phyloP scores from a whole-genome alignment of 2,888 invertebrate genomes.

The Drosophila peninsularis region DNA sequence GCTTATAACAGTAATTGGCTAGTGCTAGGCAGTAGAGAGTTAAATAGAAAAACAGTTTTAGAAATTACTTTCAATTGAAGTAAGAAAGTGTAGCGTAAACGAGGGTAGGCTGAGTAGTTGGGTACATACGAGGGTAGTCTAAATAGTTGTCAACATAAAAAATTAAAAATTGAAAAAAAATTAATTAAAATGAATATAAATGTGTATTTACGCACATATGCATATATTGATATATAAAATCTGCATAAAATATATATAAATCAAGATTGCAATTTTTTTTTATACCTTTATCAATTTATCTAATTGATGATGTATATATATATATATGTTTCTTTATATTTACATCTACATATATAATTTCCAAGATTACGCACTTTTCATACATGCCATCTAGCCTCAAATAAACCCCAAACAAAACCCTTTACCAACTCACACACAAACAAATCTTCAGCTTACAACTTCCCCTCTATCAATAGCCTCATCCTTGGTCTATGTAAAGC shows the following conservation, averaged over 20 bases:
- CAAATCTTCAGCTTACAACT: conserved; percentile 15
- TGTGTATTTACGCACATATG: too few relatives aligned
- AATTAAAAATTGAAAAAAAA: too few relatives aligned
- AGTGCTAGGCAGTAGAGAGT: conserved; percentile 3
- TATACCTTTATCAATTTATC: too few relatives aligned
- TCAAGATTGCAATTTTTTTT: too few relatives aligned
- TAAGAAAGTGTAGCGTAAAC: background rate
- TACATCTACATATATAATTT: too few relatives aligned
- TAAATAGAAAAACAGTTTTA: background rate
- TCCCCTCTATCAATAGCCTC: background rate
- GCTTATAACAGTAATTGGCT: conserved; percentile 22
- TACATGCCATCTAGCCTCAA: background rate
- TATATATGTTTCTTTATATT: too few relatives aligned
- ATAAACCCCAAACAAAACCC: background rate
- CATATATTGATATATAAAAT: too few relatives aligned
- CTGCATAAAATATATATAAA: too few relatives aligned
- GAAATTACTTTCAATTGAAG: background rate
- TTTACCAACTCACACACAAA: too few relatives aligned
- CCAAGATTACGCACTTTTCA: background rate
- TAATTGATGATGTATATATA: too few relatives aligned
- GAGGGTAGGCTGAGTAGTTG: background rate
- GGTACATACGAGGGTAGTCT: background rate
- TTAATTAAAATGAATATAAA: too few relatives aligned
- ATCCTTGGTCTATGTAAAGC: conserved; percentile 19
- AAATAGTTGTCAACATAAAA: background rate